Evolutionary conservation across 2,797 vertebrate genomes (phyloP), one percentile per base, ranked within the genome.

Genomic region (Babyrousa celebensis): DNA sequence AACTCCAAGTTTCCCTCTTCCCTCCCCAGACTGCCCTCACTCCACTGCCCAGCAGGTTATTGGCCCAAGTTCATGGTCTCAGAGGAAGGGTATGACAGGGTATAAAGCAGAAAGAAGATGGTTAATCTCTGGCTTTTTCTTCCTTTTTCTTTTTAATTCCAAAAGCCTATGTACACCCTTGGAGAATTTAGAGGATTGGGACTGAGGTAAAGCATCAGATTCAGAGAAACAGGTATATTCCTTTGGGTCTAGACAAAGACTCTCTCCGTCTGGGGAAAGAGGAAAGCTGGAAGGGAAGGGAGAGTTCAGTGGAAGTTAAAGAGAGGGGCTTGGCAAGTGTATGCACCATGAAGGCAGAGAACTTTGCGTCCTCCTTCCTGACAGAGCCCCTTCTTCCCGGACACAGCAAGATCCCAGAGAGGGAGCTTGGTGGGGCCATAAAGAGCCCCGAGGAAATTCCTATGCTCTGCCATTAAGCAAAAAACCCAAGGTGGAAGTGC

Each of bases 201-300:
- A 60, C 48, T 75, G 40, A 43, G 16, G 71, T 83, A 82, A 78
- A 93, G 83, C 82, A 68, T 63, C 14, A 83, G 21, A 48, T 75
- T 88, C 40, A 60, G 89, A 89, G 52, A 93, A 78, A 54, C 20
- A 91, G 6, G n/a, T 70, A 60, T 91, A 94, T 88, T 62, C 40
- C 16, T 40, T 95, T 29, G 21, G 56, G n/a, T 75, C 9, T 27
- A 48, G 40, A 63, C 9, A 82, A 80, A 82, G 58, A 71, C 62
- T 40, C 11, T 5, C 23, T 86, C 14, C 14, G 14, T 12, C 43
- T 48, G 15, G 12, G 7, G 11, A 68, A 65, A 87, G 12, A 80
- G 75, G n/a, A 80, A 60, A 95, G 15, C 14, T 52, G n/a, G n/a
- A 23, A n/a, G n/a, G 12, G 25, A 71, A 36, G 14, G 20, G 12